Base-by-base conservation (phyloP, 2,113 vertebrate species). In the Laticauda colubrina region DNA sequence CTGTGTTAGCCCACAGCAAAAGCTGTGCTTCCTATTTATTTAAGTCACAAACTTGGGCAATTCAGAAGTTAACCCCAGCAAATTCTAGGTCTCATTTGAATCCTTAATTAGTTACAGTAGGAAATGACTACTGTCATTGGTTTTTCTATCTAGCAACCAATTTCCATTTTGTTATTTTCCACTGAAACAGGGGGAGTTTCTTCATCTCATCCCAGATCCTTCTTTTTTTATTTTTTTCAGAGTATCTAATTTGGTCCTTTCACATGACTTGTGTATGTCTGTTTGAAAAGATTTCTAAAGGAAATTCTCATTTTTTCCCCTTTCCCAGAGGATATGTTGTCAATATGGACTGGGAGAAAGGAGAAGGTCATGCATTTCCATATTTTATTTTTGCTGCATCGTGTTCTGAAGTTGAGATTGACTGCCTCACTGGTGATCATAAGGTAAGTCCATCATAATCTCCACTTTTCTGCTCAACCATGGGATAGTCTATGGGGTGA, bases 361-460 rank as follows among this genome's bases (percentile, higher is more conserved):
- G 98, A 92, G 97, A 98, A 93, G 98, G 98, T 14, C 96, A 95
- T 11, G 97, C 97, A 0, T 98, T 98, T 26, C 93, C 97, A 0
- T 99, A 98, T 96, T 99, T 97, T 64, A 96, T 97, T 0, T 98
- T 96, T 1, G 98, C 97, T 8, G 98, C 93, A 8, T 97, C 97
- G 45, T 98, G 98, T 97, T 97, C 98, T 5, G 98, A 99, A 94
- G 98, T 98, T 95, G 98, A 99, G 96, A 97, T 98, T 90, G 98
- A 99, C 96, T 98, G 98, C 91, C 97, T 99, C 91, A 98, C 98
- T 0, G 98, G 98, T 92, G 98, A 98, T 94, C 98, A 98, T 97
- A 97, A 97, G 97, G 98, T 99, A 94, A 94, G 23, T 34, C 43
- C 9, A 34, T 4, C 20, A 87, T 48, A 24, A 29, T 87, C 11